Base-by-base conservation (phyloP, 2,797 vertebrate genomes). In the Buphagus erythrorhynchus region DNA sequence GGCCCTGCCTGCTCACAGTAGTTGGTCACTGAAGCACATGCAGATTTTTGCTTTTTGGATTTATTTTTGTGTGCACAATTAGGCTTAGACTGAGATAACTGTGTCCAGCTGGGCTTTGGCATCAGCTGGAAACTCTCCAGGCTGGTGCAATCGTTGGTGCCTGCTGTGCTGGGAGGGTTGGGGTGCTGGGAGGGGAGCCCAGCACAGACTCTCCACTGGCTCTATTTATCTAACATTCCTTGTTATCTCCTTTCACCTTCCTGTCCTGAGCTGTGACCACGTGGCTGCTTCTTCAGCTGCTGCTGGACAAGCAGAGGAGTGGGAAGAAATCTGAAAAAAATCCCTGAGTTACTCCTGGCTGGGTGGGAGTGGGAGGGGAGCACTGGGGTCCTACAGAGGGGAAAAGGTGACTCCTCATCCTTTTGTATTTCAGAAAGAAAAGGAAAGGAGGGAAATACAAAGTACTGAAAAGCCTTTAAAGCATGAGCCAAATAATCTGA, bases 21-120 rank as follows among this genome's bases (percentile, higher is more conserved):
- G 45, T 55, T 65, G 82, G 77, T 61, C 59, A 69, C 77, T 87
- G 82, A 90, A 91, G 85, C 94, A 91, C 85, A 55, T 63, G 63
- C 54, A 86, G 59, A 48, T 42, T 82, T 83, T 82, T 1, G 77
- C 59, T 72, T 81, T 81, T 59, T 35, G 40, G 66, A 49, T 54
- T 25, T 49, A 11, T 52, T 36, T 73, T 29, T 65, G 49, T 43
- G 75, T 84, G 77, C 58, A 68, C 69, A 87, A 80, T 84, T 87
- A 87, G 35, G 62, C 67, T 85, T 78, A 36, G 63, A 5, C 80
- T 58, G 82, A 92, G 72, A 49, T 66, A 78, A 82, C 72, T 35
- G 58, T 38, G 58, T 45, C 67, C 72, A 88, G 52, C 72, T 85
- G 72, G 72, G 74, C 71, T 67, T 78, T 78, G 58, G 67, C 40